A percentile compares a stretch with the other conserved stretches of the same genome.
These are phyloP conservation scores for Poecilia wingei DNA, from an alignment of 2,797 vertebrate genomes.

Conservation along the genomic window DNA sequence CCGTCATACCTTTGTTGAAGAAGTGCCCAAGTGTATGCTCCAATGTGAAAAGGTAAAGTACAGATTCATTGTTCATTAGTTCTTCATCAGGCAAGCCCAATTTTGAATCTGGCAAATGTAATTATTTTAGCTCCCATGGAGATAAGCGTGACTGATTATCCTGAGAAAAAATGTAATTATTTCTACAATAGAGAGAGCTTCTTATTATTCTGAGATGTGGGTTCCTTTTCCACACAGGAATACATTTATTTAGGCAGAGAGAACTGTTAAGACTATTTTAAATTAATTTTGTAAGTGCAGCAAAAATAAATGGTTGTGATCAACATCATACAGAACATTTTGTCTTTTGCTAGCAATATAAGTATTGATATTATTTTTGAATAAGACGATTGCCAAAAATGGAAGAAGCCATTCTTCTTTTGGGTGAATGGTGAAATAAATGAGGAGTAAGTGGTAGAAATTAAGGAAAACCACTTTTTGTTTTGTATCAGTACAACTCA, in stretches of 20 bases:
- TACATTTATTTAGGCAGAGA: not conserved
- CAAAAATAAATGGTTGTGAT: not conserved
- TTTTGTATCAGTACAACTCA: not conserved
- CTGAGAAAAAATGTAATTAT: conserved; percentile 57
- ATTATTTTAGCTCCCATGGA: conserved; percentile 50
- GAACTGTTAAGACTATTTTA: conserved; percentile 23
- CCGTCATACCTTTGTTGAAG: conserved; percentile 6
- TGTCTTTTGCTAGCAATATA: not conserved
- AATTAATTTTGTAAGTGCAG: conserved; percentile 5
- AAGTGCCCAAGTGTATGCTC: not conserved
- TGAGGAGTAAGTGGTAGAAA: not conserved
- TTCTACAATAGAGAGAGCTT: conserved; percentile 26
- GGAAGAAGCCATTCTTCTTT: not conserved
- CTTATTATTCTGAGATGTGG: conserved; percentile 42
- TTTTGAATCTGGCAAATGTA: conserved; percentile 46
- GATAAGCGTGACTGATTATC: conserved; percentile 56
- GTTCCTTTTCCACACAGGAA: conserved; percentile 38
- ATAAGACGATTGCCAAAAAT: not conserved
- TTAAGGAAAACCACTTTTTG: not conserved
- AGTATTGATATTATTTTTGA: not conserved
- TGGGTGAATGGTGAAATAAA: not conserved
- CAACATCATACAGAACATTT: not conserved
- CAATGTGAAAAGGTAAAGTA: conserved; percentile 4
- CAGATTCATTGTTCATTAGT: conserved; percentile 5
- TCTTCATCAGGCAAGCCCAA: conserved; percentile 35